Evolutionary conservation across 1,140 invertebrate genomes (phyloP), one percentile per base, ranked within the genome.

Genomic region (Papilio xuthus): DNA sequence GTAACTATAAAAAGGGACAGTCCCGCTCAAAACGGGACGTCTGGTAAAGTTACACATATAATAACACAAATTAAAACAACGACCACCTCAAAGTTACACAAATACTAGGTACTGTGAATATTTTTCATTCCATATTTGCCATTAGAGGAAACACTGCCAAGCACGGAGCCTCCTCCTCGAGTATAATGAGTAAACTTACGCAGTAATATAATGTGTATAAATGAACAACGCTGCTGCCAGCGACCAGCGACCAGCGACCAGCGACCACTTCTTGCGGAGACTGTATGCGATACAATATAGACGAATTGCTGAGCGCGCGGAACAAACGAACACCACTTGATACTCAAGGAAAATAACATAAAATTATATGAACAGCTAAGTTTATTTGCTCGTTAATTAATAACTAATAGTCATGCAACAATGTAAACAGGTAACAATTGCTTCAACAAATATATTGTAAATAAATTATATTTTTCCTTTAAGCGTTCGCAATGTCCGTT

Each of bases 291-390:
- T 50, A 50, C 47, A 50, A 50, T 18, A 50, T 50, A 50, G 15
- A 2, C 10, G 12, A 50, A 18, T 10, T n/a, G n/a, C n/a, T n/a
- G n/a, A n/a, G n/a, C n/a, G n/a, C n/a, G n/a, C n/a, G n/a, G n/a
- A 63, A 28, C 3, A 28, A 60, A 79, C 47, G 18, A 74, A 78
- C 56, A 74, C 73, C 6, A 79, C 26, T 42, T 75, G 53, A 75
- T 2, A 53, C 50, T 20, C 18, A 50, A 74, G 71, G 56, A 73
- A 79, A 74, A 67, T 28, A 67, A 67, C 6, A 63, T 63, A 76
- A 41, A 76, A 76, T 60, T 63, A 76, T 60, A 76, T 60, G 32
- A 50, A 75, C 44, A 47, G 10, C 10, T 60, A 28, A 15, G 13
- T 67, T 28, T 28, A 67, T 67, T 28, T 28, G 6, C 60, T 67